Base-by-base conservation (phyloP, 1,140 invertebrate genomes). In the Diuraphis noxia region DNA sequence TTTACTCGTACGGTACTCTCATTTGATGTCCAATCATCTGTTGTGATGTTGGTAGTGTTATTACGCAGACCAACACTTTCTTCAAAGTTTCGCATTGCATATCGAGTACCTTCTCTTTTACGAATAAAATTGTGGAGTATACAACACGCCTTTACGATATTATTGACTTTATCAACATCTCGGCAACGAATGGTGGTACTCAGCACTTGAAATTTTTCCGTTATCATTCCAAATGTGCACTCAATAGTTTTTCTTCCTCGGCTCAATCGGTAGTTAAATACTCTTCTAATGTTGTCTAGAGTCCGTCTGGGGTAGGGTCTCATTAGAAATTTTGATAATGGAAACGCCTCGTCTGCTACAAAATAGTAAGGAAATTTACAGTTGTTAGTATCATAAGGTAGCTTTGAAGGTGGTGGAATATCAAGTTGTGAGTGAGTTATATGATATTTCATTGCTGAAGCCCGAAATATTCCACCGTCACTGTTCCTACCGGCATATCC, bases 151-250 rank as follows among this genome's bases (percentile, higher is more conserved):
- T 82, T 41, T 82, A 82, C 38, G 38, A 82, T 41, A 40, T 82
- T 30, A 82, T 82, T 92, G 41, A 52, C 9, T 52, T 52, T 52
- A 52, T 52, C 23, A 9, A 52, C 49, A 52, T 52, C 23, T 25
- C 49, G 49, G 9, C 49, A 52, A 52, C 49, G 23, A 52, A 52
- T 52, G 9, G 49, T 7, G 2, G 49, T 52, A 52, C 49, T 52
- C 49, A 25, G 49, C 49, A 52, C 49, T 52, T 52, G 49, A 25
- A 52, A 52, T 52, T 52, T 52, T 46, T 91, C 72, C 9, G 92
- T 89, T 86, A 92, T 38, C 90, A 94, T 94, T 30, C 94, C 94
- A 93, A 94, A n/a, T n/a, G n/a, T n/a, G n/a, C n/a, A n/a, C n/a
- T n/a, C n/a, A n/a, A n/a, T n/a, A n/a, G n/a, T n/a, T n/a, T n/a